Base-by-base conservation (phyloP, 2,888 invertebrate species). In the Agrotis exclamationis region DNA sequence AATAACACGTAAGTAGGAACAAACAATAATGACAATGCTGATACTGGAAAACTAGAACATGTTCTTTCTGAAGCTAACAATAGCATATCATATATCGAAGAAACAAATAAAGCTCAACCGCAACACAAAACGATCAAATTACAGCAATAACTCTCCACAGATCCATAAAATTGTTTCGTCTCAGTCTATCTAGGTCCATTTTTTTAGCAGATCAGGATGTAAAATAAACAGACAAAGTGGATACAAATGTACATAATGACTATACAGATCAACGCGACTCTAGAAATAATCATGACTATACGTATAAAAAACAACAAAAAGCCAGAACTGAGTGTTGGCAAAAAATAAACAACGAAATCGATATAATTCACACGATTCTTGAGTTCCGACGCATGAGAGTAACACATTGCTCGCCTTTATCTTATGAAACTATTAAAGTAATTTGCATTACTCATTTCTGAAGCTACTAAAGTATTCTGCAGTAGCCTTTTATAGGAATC, bases 301-400 rank as follows among this genome's bases (percentile, higher is more conserved):
- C 53, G 20, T 57, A 67, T 65, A 74, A 86, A 76, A 75, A 78
- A 74, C 48, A 59, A 69, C 75, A 80, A 77, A 80, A 79, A 82
- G 60, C 60, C 63, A 77, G 59, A 74, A 69, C 64, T 44, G 63
- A 71, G 69, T 59, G 83, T 71, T 59, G 66, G 74, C 67, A 80
- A 79, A 81, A 87, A 86, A 86, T 83, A 85, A 82, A 84, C 80
- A 85, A 84, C 82, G 69, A 81, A 84, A 85, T 85, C 83, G 85
- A 88, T 88, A 87, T 86, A 87, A 87, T 90, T 91, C 90, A 88
- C 90, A 90, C 89, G 89, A 75, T 82, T 80, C 80, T 84, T 63
- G 63, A 82, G 80, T 78, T 82, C 82, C 70, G 71, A 79, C 76
- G 82, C 75, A 84, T 77, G 76, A 79, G 54, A 63, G 66, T 75